Evolutionary conservation across 1,140 invertebrate species (phyloP), one percentile per base, ranked within the genome.

Genomic region (Chironomus tepperi): DNA sequence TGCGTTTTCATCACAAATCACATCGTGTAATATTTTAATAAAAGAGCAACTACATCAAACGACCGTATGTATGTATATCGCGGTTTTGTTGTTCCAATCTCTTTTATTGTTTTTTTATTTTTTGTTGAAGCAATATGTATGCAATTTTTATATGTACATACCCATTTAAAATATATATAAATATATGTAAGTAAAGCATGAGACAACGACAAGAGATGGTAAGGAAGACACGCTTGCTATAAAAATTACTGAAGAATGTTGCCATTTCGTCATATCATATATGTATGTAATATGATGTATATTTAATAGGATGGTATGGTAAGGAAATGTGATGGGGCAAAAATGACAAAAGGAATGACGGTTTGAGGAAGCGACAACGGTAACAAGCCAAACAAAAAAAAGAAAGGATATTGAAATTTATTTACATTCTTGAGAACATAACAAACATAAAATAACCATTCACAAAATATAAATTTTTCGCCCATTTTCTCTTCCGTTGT

Each of bases 351-450:
- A 57, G 8, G 47, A 57, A 57, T 57, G n/a, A n/a, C 10, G n/a
- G 47, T n/a, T n/a, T n/a, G 47, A 57, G 12, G n/a, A n/a, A 57
- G 43, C 8, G 43, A 47, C 43, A 7, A 47, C 47, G 47, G 47
- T 57, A 57, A 57, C 47, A n/a, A 57, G 47, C 47, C 43, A 57
- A 57, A 34, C 24, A 34, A 57, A 57, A 12, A 47, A 15, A 12
- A 15, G 43, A 2, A 57, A 3, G n/a, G 47, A 57, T 57, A 57
- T 57, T 57, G 47, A 57, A 57, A 57, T 57, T 57, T 57, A 57
- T 57, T 57, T 57, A 57, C 47, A 57, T 57, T 57, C 47, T n/a
- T 57, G 47, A 57, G 47, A 57, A 57, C 47, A 57, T 12, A 57
- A 10, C 8, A 57, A 57, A 57, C 47, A 57, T 57, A 57, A 57